Base-by-base conservation (phyloP, 64 coral and sea anemone genomes). In the Anthopleura sola region DNA sequence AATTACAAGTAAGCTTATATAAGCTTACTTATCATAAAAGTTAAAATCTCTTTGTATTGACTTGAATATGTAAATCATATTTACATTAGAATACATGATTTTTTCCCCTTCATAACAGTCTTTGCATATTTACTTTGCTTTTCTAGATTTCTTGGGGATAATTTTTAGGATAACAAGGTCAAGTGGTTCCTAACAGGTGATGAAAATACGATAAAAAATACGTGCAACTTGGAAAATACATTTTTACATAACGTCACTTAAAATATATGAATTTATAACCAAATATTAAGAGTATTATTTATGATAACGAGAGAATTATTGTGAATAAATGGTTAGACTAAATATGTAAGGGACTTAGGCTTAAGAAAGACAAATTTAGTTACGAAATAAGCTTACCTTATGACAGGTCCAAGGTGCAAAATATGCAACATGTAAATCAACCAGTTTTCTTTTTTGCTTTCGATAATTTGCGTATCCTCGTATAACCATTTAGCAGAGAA, bases 401-500 rank as follows among this genome's bases (percentile, higher is more conserved):
- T 29, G 23, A 96, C 3, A 2, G 94, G 94, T 80, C 90, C 94
- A 1, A 96, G 21, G 34, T 90, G 94, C 36, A 89, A 75, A 81
- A 96, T 56, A 79, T 96, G 94, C 51, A 96, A 68, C 6, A 96
- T 34, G 26, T 92, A 86, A 21, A 84, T 89, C 6, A 83, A 23
- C 87, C 94, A 96, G 15, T 78, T 86, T 62, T 55, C 86, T 0
- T 44, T 76, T 33, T 85, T 85, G 7, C 48, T 60, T 20, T 71
- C 66, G 14, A 5, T 31, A 3, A 14, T 34, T 12, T 71, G 66
- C 29, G 66, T 71, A 33, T 96, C 94, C 74, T 96, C 94, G 60
- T 90, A 83, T 86, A 92, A 92, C 94, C 94, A 96, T 55, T 96
- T 92, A 2, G 87, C 90, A 83, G 94, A 96, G 36, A 96, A 96